Base-by-base conservation (phyloP, 1,140 invertebrate genomes). In the Drosophila pandora region DNA sequence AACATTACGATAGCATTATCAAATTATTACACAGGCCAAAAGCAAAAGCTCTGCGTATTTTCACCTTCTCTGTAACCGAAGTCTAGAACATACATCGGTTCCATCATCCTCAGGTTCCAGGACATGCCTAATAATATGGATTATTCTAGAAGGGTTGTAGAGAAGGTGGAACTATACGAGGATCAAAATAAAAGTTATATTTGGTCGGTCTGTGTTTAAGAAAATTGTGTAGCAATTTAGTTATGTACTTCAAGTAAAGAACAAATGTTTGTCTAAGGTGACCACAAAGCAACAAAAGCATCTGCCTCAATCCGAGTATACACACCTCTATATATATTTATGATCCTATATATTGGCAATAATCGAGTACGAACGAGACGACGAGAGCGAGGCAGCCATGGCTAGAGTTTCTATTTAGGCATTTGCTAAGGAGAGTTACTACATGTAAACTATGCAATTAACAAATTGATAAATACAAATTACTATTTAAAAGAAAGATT, bases 381-480 rank as follows among this genome's bases (percentile, higher is more conserved):
- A 8, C 4, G 47, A 37, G 47, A 21, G 57, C 56, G 28, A 37
- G 45, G 57, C 47, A 52, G 47, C 21, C 58, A 64, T 32, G 39
- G 60, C 48, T 17, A 47, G 62, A 64, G 58, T 56, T 48, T 67
- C 41, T 47, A 78, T 45, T 63, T 49, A 43, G 67, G 65, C 63
- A 67, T 69, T 49, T 56, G 65, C 65, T 49, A 70, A 52, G 64
- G 52, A 61, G 63, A 71, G 59, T 58, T 55, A 75, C 48, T 62
- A 67, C 58, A 53, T 83, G 81, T 78, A 87, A 87, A 81, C 65
- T 85, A 85, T 76, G 77, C 70, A 81, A 87, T 87, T 85, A 78
- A 85, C 74, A 85, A 85, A 85, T 82, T 87, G 78, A 85, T 87
- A 81, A 85, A 77, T 67, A 85, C 72, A 85, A 85, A 55, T 74